These are phyloP conservation scores for Laticauda laticaudata DNA, from an alignment of 2,113 vertebrate genomes.

Conservation along the genomic window DNA sequence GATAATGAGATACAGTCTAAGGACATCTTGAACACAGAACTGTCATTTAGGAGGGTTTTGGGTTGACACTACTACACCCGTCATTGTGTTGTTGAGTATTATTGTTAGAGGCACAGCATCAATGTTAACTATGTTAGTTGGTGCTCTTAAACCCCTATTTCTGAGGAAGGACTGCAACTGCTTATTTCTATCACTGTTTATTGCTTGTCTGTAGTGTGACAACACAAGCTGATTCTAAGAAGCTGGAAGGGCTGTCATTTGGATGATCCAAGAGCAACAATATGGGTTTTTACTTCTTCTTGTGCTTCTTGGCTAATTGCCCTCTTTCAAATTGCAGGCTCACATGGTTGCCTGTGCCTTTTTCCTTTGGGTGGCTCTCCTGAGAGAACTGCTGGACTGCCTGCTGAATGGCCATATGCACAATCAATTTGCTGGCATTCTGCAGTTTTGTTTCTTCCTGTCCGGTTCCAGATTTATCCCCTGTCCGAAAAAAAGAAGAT, in stretches of 20 bases:
- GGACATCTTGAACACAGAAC: constrained; percentile 43
- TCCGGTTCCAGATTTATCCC: constrained; percentile 69
- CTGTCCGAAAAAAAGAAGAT: constrained; percentile 52
- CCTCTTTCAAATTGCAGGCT: constrained; percentile 55
- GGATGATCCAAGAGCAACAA: fast-evolving
- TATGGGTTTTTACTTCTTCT: constrained; percentile 66
- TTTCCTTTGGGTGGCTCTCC: constrained; percentile 65
- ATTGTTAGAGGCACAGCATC: constrained; percentile 57
- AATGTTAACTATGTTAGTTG: constrained; percentile 43
- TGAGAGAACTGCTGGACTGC: constrained; percentile 76
- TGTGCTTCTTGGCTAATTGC: constrained; percentile 68
- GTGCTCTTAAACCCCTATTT: constrained; percentile 53
- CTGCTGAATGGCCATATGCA: constrained; percentile 74
- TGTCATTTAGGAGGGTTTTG: constrained; percentile 24
- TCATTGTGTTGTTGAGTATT: constrained; percentile 30
- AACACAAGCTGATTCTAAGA: constrained; percentile 54
- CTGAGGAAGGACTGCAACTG: constrained; percentile 50
- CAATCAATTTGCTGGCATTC: constrained; percentile 77
- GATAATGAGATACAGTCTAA: constrained; percentile 11
- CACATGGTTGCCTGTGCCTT: not conserved
- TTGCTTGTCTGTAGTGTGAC: constrained; percentile 60
- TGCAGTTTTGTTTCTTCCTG: constrained; percentile 74
- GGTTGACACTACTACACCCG: constrained; percentile 49
- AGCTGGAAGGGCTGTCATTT: constrained; percentile 43
- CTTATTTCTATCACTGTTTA: constrained; percentile 58